Evolutionary conservation across 1,140 invertebrate genomes (phyloP), one percentile per base, ranked within the genome.

Genomic region (Lepidotrigona ventralis): DNA sequence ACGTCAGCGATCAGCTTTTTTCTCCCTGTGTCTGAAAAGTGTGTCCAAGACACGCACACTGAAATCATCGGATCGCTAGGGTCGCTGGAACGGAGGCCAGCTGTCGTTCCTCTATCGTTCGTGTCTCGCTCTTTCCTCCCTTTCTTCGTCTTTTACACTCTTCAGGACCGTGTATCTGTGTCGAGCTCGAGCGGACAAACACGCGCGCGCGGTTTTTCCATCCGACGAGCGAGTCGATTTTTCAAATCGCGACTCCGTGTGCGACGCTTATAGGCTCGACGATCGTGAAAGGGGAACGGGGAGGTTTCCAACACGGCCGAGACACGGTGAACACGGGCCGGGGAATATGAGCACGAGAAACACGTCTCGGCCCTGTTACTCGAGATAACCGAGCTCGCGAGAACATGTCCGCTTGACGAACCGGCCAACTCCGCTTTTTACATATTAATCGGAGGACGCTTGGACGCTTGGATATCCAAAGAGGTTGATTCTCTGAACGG

Each of bases 1-100:
- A 92, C 87, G 92, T 90, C 91, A 91, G 86, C 88, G 89, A 93
- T 93, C 89, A 87, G 86, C 90, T 91, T 92, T 92, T 85, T 89
- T 77, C 21, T 23, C 53, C 39, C 39, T 8, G 39, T 46, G 15
- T 12, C 53, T 63, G 73, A 54, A 82, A 69, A 76, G 29, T 63
- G 69, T 72, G 68, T 39, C 33, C 26, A 14, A 53, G 75, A 39
- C 60, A 64, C 76, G 64, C 69, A 23, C 26, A 23, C 46, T 51
- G 76, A 72, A 72, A 60, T 77, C 85, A 29, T 63, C 60, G 72
- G 19, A 19, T 68, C 66, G 66, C 23, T 39, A 46, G 26, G n/a
- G 23, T 1, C 1, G 23, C 15, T 17, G 78, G 33, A 51, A n/a
- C 71, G 29, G 76, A 82, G 79, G 78, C 85, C 92, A 92, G 91